These are phyloP conservation scores for Willisornis vidua DNA, from an alignment of 2,113 vertebrate genomes.

Conservation along the genomic window DNA sequence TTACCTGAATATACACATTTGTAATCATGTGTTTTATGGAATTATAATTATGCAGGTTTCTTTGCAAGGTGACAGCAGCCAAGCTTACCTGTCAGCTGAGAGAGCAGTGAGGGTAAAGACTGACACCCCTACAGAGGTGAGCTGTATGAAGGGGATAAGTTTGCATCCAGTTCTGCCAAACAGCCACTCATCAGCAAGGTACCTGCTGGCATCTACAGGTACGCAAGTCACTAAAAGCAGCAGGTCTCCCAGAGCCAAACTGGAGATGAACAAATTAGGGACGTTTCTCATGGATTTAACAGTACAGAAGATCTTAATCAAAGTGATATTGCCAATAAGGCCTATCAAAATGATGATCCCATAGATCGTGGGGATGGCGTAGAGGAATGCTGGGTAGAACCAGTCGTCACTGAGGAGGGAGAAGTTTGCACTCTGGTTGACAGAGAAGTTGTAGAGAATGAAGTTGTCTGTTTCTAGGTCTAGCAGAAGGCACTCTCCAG, in stretches of 20 bases:
- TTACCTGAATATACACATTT: neutral
- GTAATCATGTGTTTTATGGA: neutral
- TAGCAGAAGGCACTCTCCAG: constrained; percentile 67
- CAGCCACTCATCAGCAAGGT: constrained; percentile 91
- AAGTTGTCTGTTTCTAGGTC: constrained; percentile 66
- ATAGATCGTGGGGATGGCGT: constrained; percentile 86
- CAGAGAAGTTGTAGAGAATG: constrained; percentile 64
- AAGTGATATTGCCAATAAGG: constrained; percentile 91
- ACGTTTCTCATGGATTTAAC: constrained; percentile 90
- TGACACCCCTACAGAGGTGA: constrained; percentile 96
- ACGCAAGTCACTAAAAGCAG: constrained; percentile 92
- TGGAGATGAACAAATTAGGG: constrained; percentile 94
- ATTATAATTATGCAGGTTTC: neutral
- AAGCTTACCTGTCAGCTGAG: constrained; percentile 93
- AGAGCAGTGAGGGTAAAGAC: constrained; percentile 97
- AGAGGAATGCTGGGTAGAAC: constrained; percentile 80
- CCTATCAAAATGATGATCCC: constrained; percentile 87
- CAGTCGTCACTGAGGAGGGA: constrained; percentile 61
- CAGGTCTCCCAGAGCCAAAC: constrained; percentile 92
- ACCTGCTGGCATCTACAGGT: constrained; percentile 96
- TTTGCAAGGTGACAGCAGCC: neutral
- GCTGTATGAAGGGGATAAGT: constrained; percentile 95
- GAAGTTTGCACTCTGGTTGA: constrained; percentile 58
- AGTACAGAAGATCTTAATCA: constrained; percentile 93
- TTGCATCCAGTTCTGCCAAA: constrained; percentile 95